These are phyloP conservation scores for Pseudorasbora parva DNA, from an alignment of 2,113 vertebrate genomes.

Conservation along the genomic window DNA sequence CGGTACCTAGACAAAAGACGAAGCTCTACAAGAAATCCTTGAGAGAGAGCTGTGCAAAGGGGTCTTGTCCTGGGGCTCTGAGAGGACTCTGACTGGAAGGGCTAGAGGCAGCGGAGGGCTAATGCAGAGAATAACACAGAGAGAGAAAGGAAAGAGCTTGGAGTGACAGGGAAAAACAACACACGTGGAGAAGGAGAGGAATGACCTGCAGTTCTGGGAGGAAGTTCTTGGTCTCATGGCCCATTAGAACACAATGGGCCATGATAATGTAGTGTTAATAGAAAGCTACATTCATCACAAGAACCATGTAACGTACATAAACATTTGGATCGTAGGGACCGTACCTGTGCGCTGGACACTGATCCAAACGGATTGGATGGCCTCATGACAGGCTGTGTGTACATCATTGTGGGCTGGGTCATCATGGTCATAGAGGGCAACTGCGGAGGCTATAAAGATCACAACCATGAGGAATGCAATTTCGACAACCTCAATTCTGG, in stretches of 20 bases:
- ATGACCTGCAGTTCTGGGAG: constrained; percentile 61
- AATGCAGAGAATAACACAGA: constrained; percentile 77
- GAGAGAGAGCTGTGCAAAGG: constrained; percentile 99
- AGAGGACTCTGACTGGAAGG: constrained; percentile 99
- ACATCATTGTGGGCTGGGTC: constrained; percentile 96
- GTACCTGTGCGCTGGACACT: constrained; percentile 95
- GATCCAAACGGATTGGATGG: constrained; percentile 96
- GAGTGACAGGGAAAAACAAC: constrained; percentile 43
- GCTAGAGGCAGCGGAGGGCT: constrained; percentile 99
- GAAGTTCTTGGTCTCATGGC: constrained; percentile 26
- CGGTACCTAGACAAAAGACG: constrained; percentile 95
- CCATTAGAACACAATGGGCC: constrained; percentile 15
- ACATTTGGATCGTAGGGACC: constrained; percentile 20
- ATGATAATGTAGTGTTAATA: constrained; percentile 9
- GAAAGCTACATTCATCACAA: constrained; percentile 26
- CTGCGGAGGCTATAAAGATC: constrained; percentile 82
- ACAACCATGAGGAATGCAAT: constrained; percentile 18
- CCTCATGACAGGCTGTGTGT: constrained; percentile 95
- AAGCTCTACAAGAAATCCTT: constrained; percentile 99
- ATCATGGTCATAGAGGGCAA: constrained; percentile 95
- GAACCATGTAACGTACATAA: constrained; percentile 3
- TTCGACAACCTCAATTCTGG: not conserved
- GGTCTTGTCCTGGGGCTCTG: constrained; percentile 98
- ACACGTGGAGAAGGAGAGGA: constrained; percentile 53
- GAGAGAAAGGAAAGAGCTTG: constrained; percentile 76